Evolutionary conservation across 1,140 invertebrate species (phyloP).

Genomic region (Hyphantria cunea): DNA sequence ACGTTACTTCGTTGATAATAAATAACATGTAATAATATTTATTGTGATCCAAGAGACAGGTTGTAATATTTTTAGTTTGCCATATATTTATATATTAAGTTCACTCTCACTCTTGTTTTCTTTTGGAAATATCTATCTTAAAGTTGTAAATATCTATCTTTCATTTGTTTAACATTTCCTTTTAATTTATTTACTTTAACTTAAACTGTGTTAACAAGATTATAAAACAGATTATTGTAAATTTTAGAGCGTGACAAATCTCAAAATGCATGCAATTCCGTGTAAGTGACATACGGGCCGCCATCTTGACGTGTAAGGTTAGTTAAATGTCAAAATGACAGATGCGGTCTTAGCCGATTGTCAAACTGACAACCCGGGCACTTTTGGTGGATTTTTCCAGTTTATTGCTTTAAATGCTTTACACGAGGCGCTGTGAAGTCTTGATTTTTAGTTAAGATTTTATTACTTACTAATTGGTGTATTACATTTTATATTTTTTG

Average conservation of each 20-base stretch:
- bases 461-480: constrained; percentile 2
- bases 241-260: constrained; percentile 77
- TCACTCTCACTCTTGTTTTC: constrained; percentile 8
- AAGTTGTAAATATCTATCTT: constrained; percentile 33
- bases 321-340: constrained; percentile 60
- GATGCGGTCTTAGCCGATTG: constrained; percentile 36
- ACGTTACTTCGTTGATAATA: too few relatives aligned
- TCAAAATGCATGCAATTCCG: constrained; percentile 74
- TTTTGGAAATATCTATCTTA: constrained; percentile 16
- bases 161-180: constrained; percentile 11
- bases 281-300: constrained; percentile 62
- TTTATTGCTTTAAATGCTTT: constrained; percentile 27
- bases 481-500: neutral
- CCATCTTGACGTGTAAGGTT: constrained; percentile 71
- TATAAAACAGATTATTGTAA: constrained; percentile 47
- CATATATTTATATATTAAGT: neutral
- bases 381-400: constrained; percentile 21
- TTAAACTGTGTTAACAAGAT: constrained; percentile 5
- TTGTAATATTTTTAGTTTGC: constrained; percentile 26
- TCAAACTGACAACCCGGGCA: constrained; percentile 21
- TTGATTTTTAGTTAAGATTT: constrained; percentile 19
- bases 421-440: constrained; percentile 16
- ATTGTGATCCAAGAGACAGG: neutral
- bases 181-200: constrained; percentile 20
- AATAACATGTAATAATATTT: too few relatives aligned